Conservation (phyloP, 2,797 vertebrate genomes). For the Artibeus jamaicensis region DNA sequence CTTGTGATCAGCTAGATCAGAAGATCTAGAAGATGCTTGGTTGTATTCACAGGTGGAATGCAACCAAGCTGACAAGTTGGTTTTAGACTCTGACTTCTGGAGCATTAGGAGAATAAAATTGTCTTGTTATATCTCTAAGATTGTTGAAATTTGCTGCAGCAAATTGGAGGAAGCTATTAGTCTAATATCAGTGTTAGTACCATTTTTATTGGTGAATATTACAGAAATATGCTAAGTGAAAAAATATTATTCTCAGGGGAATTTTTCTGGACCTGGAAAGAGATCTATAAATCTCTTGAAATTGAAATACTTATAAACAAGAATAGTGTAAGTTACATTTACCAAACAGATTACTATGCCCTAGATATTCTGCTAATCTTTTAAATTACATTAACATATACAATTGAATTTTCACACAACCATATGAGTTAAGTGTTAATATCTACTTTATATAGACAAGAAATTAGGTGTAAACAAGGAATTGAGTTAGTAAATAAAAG, state of each 20-base stretch:
- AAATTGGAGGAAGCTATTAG: not conserved
- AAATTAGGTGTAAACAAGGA: not conserved
- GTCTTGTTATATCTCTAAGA: not conserved
- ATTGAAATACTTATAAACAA: not conserved
- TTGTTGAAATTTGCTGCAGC: not conserved
- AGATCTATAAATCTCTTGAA: not conserved
- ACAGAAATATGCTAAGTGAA: not conserved
- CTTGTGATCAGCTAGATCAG: too few species aligned
- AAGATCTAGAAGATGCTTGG: too few species aligned
- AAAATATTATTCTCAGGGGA: not conserved
- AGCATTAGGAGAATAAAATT: not conserved
- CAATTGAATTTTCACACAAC: conserved; percentile 29
- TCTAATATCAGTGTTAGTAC: not conserved
- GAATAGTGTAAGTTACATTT: not conserved
- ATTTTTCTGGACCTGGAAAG: not conserved
- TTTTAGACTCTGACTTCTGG: not conserved
- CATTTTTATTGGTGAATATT: not conserved
- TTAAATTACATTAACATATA: conserved; percentile 14
- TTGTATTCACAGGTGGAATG: not conserved
- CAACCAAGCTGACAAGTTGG: rapidly evolving
- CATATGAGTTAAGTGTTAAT: not conserved
- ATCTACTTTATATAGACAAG: not conserved
- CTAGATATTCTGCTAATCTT: not conserved
- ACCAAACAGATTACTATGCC: not conserved
- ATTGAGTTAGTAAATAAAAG: not conserved